phyloP scores from a whole-genome alignment of 2,888 invertebrate genomes.

The Nomada fucata region DNA sequence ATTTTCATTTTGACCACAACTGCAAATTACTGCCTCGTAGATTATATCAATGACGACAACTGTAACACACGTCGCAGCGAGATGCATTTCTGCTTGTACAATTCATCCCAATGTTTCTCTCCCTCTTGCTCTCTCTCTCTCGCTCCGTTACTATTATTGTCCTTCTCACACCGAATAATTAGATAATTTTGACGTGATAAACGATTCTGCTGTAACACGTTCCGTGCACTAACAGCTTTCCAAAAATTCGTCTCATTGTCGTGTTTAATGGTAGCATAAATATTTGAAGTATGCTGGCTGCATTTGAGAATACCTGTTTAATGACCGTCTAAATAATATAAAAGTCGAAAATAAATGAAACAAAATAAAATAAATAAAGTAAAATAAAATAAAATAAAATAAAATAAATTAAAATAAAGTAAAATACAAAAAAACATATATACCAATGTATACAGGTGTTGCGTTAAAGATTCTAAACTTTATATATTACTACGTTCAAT shows the following conservation, averaged over 20 bases:
- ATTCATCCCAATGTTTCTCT: not conserved
- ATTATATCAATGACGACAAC: slow-evolving; percentile 60
- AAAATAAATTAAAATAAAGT: too few species aligned
- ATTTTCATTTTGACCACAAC: slow-evolving; percentile 60
- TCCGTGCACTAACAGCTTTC: not conserved
- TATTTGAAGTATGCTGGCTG: slow-evolving; percentile 1
- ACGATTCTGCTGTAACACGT: slow-evolving; percentile 46
- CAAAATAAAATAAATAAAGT: too few species aligned
- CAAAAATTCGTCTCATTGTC: slow-evolving; percentile 41
- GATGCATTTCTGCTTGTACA: slow-evolving; percentile 50
- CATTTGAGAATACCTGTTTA: not conserved
- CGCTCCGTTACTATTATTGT: not conserved
- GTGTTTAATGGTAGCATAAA: slow-evolving; percentile 3
- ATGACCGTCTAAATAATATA: not conserved
- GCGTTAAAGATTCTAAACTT: too few species aligned
- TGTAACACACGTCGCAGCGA: slow-evolving; percentile 51
- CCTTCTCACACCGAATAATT: slow-evolving; percentile 40
- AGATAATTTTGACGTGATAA: slow-evolving; percentile 58
- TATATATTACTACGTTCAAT: too few species aligned
- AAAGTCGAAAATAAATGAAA: not conserved
- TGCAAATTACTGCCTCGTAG: slow-evolving; percentile 59
- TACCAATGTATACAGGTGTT: too few species aligned
- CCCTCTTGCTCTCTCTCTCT: not conserved
- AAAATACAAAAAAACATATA: too few species aligned
- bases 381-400: too few species aligned